phyloP scores from a whole-genome alignment of 2,113 vertebrate species.

The Tangachromis dhanisi region DNA sequence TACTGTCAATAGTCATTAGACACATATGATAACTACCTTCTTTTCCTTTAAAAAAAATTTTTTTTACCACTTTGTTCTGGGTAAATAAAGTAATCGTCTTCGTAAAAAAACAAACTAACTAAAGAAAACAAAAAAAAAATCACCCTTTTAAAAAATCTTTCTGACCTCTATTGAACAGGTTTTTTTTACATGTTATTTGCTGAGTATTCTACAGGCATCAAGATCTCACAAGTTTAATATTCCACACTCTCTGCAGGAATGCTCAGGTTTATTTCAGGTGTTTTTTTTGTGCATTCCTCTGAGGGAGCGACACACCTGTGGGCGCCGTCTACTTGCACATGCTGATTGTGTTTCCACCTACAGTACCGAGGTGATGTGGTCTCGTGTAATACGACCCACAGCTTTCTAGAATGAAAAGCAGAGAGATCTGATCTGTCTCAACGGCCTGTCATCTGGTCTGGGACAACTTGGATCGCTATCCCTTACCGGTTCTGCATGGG shows the following conservation, averaged over 20 bases:
- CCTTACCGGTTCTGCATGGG: background rate
- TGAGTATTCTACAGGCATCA: background rate
- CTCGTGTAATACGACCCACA: constrained; percentile 41
- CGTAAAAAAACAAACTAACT: background rate
- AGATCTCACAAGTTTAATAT: background rate
- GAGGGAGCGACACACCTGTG: constrained; percentile 35
- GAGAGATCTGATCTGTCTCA: constrained; percentile 1
- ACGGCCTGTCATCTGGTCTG: constrained; percentile 11
- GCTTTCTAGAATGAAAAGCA: background rate
- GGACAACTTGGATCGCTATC: background rate
- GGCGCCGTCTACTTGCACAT: background rate
- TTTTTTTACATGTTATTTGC: background rate
- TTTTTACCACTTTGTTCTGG: background rate
- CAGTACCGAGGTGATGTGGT: background rate
- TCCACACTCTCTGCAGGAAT: constrained; percentile 12
- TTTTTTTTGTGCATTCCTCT: constrained; percentile 27
- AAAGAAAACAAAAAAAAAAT: background rate
- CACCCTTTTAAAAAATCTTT: background rate
- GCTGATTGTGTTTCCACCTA: constrained; percentile 26
- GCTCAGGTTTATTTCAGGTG: background rate
- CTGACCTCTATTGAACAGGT: background rate
- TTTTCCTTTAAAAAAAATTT: rapidly evolving
- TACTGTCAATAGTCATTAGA: background rate
- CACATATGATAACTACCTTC: background rate
- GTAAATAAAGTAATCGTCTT: background rate